phyloP scores from a whole-genome alignment of 2,888 invertebrate species.

The Rambutsinella grinnellia region DNA sequence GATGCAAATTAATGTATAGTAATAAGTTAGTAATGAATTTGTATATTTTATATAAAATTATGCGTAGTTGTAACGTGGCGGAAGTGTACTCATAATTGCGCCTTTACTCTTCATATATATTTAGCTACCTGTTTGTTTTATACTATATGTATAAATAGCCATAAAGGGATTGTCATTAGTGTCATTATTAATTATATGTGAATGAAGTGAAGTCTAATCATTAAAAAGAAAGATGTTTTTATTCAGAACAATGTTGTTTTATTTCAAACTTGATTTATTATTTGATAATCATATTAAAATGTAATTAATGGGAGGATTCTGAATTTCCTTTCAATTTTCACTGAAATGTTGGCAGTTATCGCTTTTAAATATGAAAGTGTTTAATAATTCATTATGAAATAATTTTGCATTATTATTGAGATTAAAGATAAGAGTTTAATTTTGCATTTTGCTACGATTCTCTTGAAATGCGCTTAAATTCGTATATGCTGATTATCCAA shows the following conservation, averaged over 20 bases:
- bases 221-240: not conserved
- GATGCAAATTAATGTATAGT: too few species aligned
- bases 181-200: not conserved
- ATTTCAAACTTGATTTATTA: not conserved
- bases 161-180: not conserved
- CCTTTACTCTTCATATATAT: too few species aligned
- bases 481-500: constrained; percentile 31
- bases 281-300: not conserved
- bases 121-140: not conserved
- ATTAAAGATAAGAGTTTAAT: not conserved
- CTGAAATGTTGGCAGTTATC: not conserved
- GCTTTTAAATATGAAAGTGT: not conserved
- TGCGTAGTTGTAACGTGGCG: too few species aligned
- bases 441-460: not conserved
- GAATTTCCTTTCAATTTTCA: not conserved
- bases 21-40: too few species aligned
- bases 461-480: constrained; percentile 14
- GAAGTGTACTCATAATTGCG: too few species aligned
- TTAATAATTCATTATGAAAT: not conserved
- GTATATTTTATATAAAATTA: too few species aligned
- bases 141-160: not conserved
- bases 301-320: constrained; percentile 2
- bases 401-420: not conserved
- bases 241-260: constrained; percentile 1
- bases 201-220: constrained; percentile 20